A percentile compares a stretch with the other conserved stretches of the same genome.
These are phyloP conservation scores for Coelopa pilipes DNA, from an alignment of 2,888 invertebrate genomes.

Conservation along the genomic window DNA sequence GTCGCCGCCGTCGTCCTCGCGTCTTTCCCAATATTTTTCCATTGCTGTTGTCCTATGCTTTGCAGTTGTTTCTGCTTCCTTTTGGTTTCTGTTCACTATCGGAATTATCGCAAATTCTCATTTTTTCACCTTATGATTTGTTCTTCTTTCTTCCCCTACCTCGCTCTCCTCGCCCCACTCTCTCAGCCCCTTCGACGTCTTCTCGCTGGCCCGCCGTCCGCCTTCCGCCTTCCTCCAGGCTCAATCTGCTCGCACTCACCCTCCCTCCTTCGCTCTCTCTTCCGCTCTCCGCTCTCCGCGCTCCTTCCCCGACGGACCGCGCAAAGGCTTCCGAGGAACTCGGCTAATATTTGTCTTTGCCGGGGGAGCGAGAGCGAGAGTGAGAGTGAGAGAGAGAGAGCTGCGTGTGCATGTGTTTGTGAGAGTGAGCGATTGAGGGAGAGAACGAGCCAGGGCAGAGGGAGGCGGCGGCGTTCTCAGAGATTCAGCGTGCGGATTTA, in stretches of 20 bases:
- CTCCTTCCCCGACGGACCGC: not conserved
- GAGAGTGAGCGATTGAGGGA: not conserved
- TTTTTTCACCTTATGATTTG: constrained; percentile 2
- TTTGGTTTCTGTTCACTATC: not conserved
- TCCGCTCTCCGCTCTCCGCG: no score
- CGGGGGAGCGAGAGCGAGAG: not conserved
- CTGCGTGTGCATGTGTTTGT: not conserved
- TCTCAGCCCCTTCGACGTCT: no score
- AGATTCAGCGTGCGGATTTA: constrained; percentile 46
- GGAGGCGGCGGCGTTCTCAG: not conserved
- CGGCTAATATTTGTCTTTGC: constrained; percentile 31
- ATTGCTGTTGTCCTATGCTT: no score
- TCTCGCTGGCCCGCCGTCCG: no score
- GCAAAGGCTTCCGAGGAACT: constrained; percentile 14
- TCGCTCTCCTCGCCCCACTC: not conserved
- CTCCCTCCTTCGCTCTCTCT: no score
- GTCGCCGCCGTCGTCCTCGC: no score
- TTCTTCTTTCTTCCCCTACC: not conserved
- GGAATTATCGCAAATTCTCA: not conserved
- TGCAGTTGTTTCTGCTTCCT: no score
- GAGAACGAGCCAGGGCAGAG: not conserved
- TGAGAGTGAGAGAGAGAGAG: not conserved
- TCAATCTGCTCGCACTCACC: no score
- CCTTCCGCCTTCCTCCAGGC: no score
- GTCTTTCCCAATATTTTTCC: not conserved